Conservation (phyloP, 2,888 invertebrate species). For the Thecophora atra region DNA sequence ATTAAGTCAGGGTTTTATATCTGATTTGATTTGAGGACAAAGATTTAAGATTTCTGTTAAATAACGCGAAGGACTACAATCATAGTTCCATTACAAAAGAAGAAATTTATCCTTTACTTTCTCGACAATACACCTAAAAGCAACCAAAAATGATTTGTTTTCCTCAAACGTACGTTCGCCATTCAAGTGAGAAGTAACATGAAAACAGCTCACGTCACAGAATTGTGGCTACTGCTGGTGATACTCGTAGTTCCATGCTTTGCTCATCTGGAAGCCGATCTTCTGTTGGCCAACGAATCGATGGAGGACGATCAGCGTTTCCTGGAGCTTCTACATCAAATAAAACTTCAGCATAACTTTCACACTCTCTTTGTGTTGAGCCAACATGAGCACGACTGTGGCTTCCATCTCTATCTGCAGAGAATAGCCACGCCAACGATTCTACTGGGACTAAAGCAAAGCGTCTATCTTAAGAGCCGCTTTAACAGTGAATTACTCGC, state of each 20-base stretch:
- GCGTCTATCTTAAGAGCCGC: not conserved
- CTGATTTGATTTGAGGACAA: too few species aligned
- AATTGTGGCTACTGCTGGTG: not conserved
- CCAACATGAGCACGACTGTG: slow-evolving; percentile 10
- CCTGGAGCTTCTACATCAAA: not conserved
- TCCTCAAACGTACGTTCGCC: too few species aligned
- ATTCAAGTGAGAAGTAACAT: not conserved
- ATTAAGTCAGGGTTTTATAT: too few species aligned
- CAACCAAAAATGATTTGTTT: too few species aligned
- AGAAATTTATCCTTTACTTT: not conserved
- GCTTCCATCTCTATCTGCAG: not conserved
- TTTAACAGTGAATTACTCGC: slow-evolving; percentile 2
- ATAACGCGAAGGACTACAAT: not conserved
- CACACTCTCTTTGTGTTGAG: slow-evolving; percentile 15
- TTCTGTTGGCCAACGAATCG: not conserved
- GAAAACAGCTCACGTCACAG: not conserved
- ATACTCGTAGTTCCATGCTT: not conserved
- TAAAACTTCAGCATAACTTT: slow-evolving; percentile 8
- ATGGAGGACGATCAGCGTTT: not conserved
- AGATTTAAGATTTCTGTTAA: too few species aligned
- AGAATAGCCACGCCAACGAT: not conserved
- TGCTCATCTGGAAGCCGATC: not conserved
- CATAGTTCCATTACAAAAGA: not conserved
- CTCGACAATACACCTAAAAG: too few species aligned
- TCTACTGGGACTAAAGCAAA: not conserved